Evolutionary conservation across 2,113 vertebrate species (phyloP), one percentile per base, ranked within the genome.

Genomic region (Callorhinus ursinus): DNA sequence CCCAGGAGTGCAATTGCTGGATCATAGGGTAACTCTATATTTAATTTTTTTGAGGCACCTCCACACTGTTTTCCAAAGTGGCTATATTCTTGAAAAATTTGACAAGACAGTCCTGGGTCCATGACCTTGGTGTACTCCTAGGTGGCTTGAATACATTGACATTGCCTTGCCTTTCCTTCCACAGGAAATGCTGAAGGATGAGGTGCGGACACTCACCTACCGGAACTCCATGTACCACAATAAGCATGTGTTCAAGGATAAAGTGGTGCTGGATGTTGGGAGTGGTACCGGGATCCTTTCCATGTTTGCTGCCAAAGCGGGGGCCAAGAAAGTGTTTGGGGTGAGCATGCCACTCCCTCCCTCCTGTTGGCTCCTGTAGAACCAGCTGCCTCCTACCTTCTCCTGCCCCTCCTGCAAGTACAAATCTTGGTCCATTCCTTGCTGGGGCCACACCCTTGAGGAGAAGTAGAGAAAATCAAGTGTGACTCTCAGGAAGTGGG

Each of bases 141-240:
- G 5, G 65, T 7, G 2, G 13, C 33, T n/a, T 24, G 39, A 69
- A 19, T 2, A 4, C 19, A 4, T 0, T 61, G 28, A 93, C 13
- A 0, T 1, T 26, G n/a, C 24, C 28, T 90, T 69, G 87, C 81
- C 85, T 80, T 55, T 90, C 42, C 93, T 71, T 91, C 88, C 77
- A 42, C 98, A 99, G 99, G 99, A 99, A 98, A 99, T 99, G 99
- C 98, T 99, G 97, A 99, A 99, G 98, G 99, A 99, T 36, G 99
- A 99, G 97, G 99, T 99, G 79, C 99, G 99, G 96, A 99, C 99
- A 0, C 99, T 99, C 96, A 99, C 99, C 24, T 99, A 99, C 98
- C 99, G 99, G 96, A 99, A 99, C 98, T 99, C 99, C 98, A 99
- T 99, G 99, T 99, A 99, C 98, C 99, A 99, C 98, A 99, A 99